Evolutionary conservation across 2,888 invertebrate genomes (phyloP).

Genomic region (Ormyrus thymus): DNA sequence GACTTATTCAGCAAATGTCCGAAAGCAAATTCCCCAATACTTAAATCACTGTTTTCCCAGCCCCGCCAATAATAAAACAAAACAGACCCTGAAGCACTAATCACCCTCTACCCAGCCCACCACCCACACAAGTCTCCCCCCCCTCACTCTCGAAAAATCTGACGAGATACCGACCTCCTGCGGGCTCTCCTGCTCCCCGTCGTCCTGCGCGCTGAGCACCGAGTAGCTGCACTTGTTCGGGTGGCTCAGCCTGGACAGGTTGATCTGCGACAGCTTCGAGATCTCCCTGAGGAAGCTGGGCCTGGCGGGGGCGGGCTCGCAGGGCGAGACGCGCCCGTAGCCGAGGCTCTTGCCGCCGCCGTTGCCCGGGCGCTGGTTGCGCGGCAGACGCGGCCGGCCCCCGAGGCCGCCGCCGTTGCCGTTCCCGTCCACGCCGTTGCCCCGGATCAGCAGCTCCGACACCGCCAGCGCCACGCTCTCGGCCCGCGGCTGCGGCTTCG

Average conservation of each 20-base stretch:
- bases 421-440: constrained; percentile 65
- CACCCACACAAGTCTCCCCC: too few relatives aligned
- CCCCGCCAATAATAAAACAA: too few relatives aligned
- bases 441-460: constrained; percentile 77
- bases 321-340: constrained; percentile 74
- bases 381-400: constrained; percentile 14
- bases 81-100: too few relatives aligned
- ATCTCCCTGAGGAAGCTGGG: constrained; percentile 81
- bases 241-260: constrained; percentile 80
- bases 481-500: constrained; percentile 82
- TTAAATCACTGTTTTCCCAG: too few relatives aligned
- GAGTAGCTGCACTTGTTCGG: constrained; percentile 83
- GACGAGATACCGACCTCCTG: constrained; percentile 63
- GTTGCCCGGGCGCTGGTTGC: constrained; percentile 14
- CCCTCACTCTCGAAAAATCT: too few relatives aligned
- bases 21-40: too few relatives aligned
- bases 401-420: constrained; percentile 55
- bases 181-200: constrained; percentile 80
- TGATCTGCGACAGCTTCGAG: constrained; percentile 83
- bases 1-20: too few relatives aligned
- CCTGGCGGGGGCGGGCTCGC: constrained; percentile 71
- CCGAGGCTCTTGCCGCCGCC: constrained; percentile 67
- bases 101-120: too few relatives aligned
- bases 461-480: constrained; percentile 83
- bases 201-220: constrained; percentile 80